Conservation (phyloP, 2,113 vertebrate genomes). For the Puffinus mauretanicus region DNA sequence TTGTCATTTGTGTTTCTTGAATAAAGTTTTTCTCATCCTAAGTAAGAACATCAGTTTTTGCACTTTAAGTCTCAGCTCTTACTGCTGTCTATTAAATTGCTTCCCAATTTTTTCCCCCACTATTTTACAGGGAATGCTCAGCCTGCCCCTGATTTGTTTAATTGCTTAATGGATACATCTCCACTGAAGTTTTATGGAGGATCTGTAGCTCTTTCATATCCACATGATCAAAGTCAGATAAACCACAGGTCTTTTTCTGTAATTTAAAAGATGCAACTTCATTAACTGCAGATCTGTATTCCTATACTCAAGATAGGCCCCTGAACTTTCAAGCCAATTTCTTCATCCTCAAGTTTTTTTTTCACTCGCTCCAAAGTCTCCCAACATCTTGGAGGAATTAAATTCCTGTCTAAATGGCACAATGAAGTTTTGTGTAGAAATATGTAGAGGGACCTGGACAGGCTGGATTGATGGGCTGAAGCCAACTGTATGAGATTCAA, state of each 20-base stretch:
- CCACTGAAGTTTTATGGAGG: neutral
- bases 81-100: neutral
- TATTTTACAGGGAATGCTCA: neutral
- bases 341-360: neutral
- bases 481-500: too few relatives aligned
- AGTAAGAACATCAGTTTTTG: neutral
- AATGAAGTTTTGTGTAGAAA: neutral
- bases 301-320: neutral
- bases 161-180: neutral
- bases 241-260: neutral
- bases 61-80: neutral
- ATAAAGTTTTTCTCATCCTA: neutral
- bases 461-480: too few relatives aligned
- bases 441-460: neutral
- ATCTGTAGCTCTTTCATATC: neutral
- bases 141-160: neutral
- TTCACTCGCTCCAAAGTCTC: neutral
- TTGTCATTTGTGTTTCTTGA: neutral
- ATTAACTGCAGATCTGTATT: neutral
- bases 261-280: neutral
- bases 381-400: neutral
- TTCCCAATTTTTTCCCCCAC: neutral
- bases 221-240: neutral
- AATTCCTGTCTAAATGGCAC: neutral
- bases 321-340: neutral